phyloP scores from a whole-genome alignment of 2,113 vertebrate genomes.

The Catharus fuscescens region DNA sequence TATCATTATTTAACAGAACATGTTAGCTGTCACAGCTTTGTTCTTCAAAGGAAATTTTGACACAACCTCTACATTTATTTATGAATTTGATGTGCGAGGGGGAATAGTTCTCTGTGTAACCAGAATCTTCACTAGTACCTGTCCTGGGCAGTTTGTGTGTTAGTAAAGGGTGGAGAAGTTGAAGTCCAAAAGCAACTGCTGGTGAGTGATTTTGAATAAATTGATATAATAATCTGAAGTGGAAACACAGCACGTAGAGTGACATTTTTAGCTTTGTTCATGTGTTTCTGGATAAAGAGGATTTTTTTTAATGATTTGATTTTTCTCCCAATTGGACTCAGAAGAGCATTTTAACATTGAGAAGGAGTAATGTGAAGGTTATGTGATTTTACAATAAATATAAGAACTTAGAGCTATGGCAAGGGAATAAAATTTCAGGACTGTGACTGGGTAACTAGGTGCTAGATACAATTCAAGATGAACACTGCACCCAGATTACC shows the following conservation, averaged over 20 bases:
- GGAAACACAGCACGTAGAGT: neutral
- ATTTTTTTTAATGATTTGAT: neutral
- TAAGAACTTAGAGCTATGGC: neutral
- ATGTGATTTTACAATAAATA: neutral
- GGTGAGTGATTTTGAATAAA: neutral
- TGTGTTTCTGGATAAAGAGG: neutral
- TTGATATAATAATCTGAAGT: neutral
- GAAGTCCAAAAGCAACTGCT: neutral
- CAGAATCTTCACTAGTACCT: neutral
- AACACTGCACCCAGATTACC: neutral
- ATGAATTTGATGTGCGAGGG: neutral
- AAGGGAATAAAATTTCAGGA: neutral
- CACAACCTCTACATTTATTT: neutral
- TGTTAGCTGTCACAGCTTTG: neutral
- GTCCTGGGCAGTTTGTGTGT: neutral
- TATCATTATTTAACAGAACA: neutral
- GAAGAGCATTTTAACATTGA: neutral
- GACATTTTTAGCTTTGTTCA: conserved; percentile 9
- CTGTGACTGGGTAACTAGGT: neutral
- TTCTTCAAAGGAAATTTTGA: neutral
- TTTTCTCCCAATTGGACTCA: neutral
- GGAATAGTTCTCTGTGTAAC: neutral
- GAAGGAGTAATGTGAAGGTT: neutral
- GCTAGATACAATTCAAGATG: neutral
- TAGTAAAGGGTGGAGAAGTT: neutral